Base-by-base conservation (phyloP, 2,888 invertebrate species). In the Patella caerulea region DNA sequence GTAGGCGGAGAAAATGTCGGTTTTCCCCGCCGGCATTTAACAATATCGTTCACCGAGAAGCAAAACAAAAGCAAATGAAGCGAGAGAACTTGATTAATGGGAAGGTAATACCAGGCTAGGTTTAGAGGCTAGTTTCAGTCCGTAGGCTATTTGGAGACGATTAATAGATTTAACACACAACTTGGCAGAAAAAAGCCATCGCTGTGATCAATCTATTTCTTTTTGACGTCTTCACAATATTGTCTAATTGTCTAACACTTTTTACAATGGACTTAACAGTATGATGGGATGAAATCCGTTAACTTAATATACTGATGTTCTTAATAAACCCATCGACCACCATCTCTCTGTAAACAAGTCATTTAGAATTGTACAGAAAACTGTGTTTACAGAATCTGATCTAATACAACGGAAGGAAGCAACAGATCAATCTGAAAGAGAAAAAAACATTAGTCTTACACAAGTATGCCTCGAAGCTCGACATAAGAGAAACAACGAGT, bases 91-190 rank as follows among this genome's bases (percentile, higher is more conserved):
- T 65, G 65, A 65, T 65, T 65, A 65, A 65, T 65, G 65, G 19
- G 19, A 65, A 65, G 24, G 65, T 65, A 24, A 65, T 65, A 24
- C 19, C 24, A 65, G 19, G 65, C 65, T 65, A 65, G 24, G 12
- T 65, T 24, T 65, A 24, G 65, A 65, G 65, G 65, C 19, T 65
- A 65, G 65, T 65, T 65, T n/a, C 19, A 65, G 45, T 45, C 76
- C 76, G 24, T 24, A 17, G 76, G 76, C 76, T 54, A 34, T 55
- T 53, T n/a, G 34, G 24, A 29, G 72, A 54, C 73, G 59, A 76
- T 72, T 76, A 76, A 76, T 76, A 76, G 76, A 76, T 76, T 76
- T 76, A 72, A 69, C 65, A 76, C 76, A 76, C 72, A 71, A 65
- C 69, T 76, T 52, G 55, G 65, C 65, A 65, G 65, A 24, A 65